phyloP scores from a whole-genome alignment of 2,797 vertebrate species.

The Rachycentron canadum region DNA sequence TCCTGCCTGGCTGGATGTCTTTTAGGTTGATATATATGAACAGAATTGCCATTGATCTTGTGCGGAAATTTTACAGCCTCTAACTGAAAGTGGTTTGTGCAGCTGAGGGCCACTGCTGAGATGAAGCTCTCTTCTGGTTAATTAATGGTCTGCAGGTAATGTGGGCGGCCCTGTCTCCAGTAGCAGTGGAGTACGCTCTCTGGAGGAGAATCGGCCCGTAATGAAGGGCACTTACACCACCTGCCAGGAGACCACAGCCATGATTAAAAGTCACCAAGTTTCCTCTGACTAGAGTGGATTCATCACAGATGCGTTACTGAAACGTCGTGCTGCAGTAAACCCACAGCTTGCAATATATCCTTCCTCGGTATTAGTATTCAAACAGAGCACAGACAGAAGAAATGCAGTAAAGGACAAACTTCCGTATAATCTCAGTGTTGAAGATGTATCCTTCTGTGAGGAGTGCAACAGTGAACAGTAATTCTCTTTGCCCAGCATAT shows the following conservation, averaged over 20 bases:
- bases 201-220: slow-evolving; percentile 66
- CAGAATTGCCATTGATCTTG: slow-evolving; percentile 66
- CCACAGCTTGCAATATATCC: background rate
- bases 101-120: slow-evolving; percentile 58
- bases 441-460: slow-evolving; percentile 44
- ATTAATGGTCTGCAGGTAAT: slow-evolving; percentile 78
- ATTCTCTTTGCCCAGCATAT: slow-evolving; percentile 34
- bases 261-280: slow-evolving; percentile 74
- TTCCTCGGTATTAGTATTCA: slow-evolving; percentile 25
- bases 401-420: slow-evolving; percentile 40
- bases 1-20: slow-evolving; percentile 54
- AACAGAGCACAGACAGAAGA: slow-evolving; percentile 7
- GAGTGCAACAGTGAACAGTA: slow-evolving; percentile 32
- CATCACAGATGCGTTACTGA: slow-evolving; percentile 42
- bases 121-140: slow-evolving; percentile 66
- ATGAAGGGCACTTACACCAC: slow-evolving; percentile 77
- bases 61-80: slow-evolving; percentile 55
- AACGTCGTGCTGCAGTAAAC: slow-evolving; percentile 19
- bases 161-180: slow-evolving; percentile 60
- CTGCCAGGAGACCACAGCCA: slow-evolving; percentile 63
- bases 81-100: slow-evolving; percentile 64
- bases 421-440: slow-evolving; percentile 39
- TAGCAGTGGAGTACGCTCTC: slow-evolving; percentile 63
- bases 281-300: slow-evolving; percentile 46
- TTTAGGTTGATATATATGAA: slow-evolving; percentile 60